Conservation (phyloP, 2,888 invertebrate species). For the Melanostoma scalare region DNA sequence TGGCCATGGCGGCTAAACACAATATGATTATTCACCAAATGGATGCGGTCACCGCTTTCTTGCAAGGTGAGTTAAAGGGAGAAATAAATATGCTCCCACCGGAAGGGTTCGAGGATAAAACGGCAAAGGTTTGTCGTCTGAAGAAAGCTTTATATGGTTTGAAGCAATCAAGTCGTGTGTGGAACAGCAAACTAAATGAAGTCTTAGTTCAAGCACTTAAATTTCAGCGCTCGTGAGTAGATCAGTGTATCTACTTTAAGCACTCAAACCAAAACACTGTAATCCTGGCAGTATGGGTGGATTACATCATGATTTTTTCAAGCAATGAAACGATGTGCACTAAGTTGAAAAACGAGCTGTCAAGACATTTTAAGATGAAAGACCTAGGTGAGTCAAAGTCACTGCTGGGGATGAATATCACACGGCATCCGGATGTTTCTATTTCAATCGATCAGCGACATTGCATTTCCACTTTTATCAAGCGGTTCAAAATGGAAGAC, state of each 20-base stretch:
- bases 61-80: constrained; percentile 25
- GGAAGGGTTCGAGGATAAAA: constrained; percentile 9
- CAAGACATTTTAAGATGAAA: not conserved
- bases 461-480: constrained; percentile 39
- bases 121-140: constrained; percentile 13
- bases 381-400: too few species aligned
- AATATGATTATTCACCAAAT: constrained; percentile 30
- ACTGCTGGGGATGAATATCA: too few species aligned
- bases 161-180: constrained; percentile 2
- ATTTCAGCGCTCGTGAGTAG: not conserved
- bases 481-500: constrained; percentile 47
- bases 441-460: constrained; percentile 38
- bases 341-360: not conserved
- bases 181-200: constrained; percentile 32
- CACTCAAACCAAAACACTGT: constrained; percentile 9
- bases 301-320: not conserved
- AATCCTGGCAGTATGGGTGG: constrained; percentile 6
- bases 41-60: constrained; percentile 35
- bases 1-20: constrained; percentile 37
- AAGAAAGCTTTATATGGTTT: constrained; percentile 24
- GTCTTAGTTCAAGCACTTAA: not conserved
- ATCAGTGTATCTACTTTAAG: constrained; percentile 13
- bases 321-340: not conserved
- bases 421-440: not conserved
- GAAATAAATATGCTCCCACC: constrained; percentile 34